phyloP scores from a whole-genome alignment of 2,113 vertebrate species.

The human (Homo sapiens) region DNA sequence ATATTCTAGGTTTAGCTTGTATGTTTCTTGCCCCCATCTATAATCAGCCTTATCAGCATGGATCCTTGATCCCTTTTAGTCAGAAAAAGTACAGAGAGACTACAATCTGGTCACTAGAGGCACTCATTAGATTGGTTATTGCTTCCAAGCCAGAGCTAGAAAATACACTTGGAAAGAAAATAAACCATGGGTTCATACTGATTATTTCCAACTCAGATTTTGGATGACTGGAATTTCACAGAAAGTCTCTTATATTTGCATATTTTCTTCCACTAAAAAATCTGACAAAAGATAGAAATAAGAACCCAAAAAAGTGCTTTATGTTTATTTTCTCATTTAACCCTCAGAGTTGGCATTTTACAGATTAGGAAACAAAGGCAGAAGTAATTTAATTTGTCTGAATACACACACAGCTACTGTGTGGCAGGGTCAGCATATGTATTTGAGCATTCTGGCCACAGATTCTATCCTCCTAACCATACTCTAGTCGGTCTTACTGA shows the following conservation, averaged over 20 bases:
- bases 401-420: neutral
- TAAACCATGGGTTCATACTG: neutral
- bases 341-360: neutral
- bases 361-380: neutral
- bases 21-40: neutral
- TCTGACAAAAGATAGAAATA: neutral
- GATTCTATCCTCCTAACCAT: neutral
- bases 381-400: neutral
- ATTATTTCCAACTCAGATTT: conserved; percentile 20
- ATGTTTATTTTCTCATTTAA: neutral
- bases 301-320: neutral
- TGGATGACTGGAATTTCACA: neutral
- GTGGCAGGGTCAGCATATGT: neutral
- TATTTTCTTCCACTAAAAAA: neutral
- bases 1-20: neutral
- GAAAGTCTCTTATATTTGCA: neutral
- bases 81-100: neutral
- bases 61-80: neutral
- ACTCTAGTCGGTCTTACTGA: neutral
- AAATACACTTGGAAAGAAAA: conserved; percentile 17
- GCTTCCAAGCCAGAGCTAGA: neutral
- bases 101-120: neutral
- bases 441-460: neutral
- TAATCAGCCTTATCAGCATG: neutral
- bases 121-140: neutral